These are phyloP conservation scores for Leuciscus idus DNA, from an alignment of 2,113 vertebrate species.

Conservation along the genomic window DNA sequence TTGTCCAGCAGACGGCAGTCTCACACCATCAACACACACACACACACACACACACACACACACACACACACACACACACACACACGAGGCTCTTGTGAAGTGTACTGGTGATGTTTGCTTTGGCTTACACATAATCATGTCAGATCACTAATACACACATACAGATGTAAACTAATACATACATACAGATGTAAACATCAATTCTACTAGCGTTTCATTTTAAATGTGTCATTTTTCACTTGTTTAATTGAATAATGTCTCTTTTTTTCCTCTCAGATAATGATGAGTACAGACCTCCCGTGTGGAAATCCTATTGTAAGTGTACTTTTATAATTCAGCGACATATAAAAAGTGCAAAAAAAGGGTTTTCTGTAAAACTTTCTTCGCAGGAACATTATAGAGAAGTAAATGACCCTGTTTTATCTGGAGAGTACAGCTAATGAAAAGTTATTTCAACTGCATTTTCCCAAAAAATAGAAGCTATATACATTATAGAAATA, in stretches of 20 bases:
- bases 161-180: too few species aligned
- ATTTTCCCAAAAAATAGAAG: not conserved
- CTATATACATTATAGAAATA: not conserved
- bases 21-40: not conserved
- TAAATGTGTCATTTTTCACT: conserved; percentile 1
- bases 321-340: conserved; percentile 46
- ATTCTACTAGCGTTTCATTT: not conserved
- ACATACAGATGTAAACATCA: too few species aligned
- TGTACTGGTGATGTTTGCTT: not conserved
- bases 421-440: not conserved
- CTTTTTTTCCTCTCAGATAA: conserved; percentile 80
- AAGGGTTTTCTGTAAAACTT: not conserved
- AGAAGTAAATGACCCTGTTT: not conserved
- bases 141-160: not conserved
- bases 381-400: not conserved
- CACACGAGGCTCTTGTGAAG: not conserved
- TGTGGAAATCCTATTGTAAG: conserved; percentile 93
- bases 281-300: conserved; percentile 89
- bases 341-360: not conserved
- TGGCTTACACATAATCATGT: not conserved
- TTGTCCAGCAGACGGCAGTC: not conserved
- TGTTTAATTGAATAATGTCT: not conserved
- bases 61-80: not conserved
- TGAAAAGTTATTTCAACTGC: too few species aligned
- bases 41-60: not conserved